Percentiles rank a stretch among this genome's conserved stretches.
phyloP scores from a whole-genome alignment of 2,113 vertebrate species.

The Erpornis zantholeuca region DNA sequence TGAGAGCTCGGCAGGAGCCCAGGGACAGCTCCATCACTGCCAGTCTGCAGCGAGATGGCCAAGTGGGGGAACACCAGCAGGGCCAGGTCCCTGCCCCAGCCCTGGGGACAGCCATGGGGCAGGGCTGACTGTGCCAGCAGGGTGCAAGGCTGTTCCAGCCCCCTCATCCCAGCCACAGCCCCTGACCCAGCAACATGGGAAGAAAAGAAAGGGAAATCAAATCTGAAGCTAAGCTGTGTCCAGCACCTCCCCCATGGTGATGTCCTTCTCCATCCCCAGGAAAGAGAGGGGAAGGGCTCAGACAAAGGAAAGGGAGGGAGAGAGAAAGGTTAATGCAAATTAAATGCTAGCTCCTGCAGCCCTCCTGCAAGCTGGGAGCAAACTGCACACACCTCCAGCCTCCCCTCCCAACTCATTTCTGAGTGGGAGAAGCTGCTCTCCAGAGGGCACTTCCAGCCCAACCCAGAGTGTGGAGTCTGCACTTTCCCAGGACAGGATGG shows the following conservation, averaged over 20 bases:
- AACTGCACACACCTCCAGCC: neutral
- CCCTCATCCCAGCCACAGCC: neutral
- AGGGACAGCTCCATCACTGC: neutral
- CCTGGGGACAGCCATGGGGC: neutral
- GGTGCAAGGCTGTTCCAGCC: neutral
- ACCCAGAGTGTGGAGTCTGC: fast-evolving
- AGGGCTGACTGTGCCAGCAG: neutral
- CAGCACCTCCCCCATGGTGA: neutral
- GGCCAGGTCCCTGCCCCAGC: neutral
- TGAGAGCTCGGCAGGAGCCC: neutral
- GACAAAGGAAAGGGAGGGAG: neutral
- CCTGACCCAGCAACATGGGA: fast-evolving
- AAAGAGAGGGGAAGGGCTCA: neutral
- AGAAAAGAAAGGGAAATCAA: neutral
- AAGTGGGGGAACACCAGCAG: neutral
- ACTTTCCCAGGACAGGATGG: neutral
- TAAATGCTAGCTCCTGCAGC: neutral
- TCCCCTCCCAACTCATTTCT: fast-evolving
- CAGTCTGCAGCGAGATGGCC: neutral
- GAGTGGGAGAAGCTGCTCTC: neutral
- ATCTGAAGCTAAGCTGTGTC: neutral
- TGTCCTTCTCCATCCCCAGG: neutral
- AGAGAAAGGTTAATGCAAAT: neutral
- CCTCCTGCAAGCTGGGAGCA: neutral
- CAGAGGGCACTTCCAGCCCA: neutral